These are phyloP conservation scores for Drosophila seguyi DNA, from an alignment of 1,140 invertebrate species.

Conservation along the genomic window DNA sequence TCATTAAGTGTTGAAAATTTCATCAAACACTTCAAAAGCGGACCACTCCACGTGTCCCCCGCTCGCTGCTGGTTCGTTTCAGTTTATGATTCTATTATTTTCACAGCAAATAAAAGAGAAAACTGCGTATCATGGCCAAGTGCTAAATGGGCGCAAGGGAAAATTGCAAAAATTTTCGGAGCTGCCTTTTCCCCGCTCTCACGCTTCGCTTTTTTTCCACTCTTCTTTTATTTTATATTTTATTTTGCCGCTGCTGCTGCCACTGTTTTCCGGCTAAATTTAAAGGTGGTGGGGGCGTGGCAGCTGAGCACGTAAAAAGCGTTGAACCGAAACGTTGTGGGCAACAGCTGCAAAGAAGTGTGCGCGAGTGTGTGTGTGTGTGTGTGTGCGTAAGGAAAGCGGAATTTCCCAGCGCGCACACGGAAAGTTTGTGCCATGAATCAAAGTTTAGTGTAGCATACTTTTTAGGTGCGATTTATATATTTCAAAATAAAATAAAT, in stretches of 20 bases:
- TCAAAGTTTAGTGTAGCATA: conserved; percentile 84
- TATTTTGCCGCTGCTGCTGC: conserved; percentile 5
- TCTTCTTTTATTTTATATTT: conserved; percentile 12
- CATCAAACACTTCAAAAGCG: conserved; percentile 81
- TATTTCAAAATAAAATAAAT: conserved; percentile 84
- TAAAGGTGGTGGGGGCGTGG: conserved; percentile 53
- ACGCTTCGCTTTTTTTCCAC: conserved; percentile 17
- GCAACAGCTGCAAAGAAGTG: conserved; percentile 74
- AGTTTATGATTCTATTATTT: conserved; percentile 84
- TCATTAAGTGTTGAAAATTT: conserved; percentile 84
- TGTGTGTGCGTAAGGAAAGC: conserved; percentile 71
- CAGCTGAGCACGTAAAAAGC: conserved; percentile 82
- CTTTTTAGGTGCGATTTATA: conserved; percentile 83
- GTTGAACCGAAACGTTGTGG: conserved; percentile 81
- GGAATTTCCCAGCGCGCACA: conserved; percentile 80
- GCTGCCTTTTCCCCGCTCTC: conserved; percentile 32
- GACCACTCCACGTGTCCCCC: conserved; percentile 46
- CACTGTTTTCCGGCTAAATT: conserved; percentile 47
- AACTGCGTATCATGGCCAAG: conserved; percentile 81
- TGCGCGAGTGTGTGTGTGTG: conserved; percentile 48
- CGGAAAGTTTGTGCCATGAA: conserved; percentile 79
- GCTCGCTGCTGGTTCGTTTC: conserved; percentile 50
- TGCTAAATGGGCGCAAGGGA: conserved; percentile 80
- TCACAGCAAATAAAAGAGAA: conserved; percentile 83
- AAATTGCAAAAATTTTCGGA: conserved; percentile 72